Base-by-base conservation (phyloP, 2,888 invertebrate genomes). In the Ophion obscuratus region DNA sequence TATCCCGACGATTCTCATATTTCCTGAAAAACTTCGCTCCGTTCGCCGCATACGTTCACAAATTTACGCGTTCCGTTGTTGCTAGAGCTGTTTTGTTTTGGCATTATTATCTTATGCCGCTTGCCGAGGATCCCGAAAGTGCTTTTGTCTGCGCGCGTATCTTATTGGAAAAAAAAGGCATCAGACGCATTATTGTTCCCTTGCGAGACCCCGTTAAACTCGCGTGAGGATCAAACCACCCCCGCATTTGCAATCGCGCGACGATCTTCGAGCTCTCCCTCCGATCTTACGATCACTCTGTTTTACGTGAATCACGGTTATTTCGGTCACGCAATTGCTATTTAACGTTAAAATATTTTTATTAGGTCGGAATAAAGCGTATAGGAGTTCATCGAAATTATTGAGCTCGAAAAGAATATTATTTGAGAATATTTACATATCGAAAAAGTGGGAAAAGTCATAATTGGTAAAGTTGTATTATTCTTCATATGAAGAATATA, bases 1-100 rank as follows among this genome's bases (percentile, higher is more conserved):
- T 20, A 61, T 89, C 87, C 76, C 79, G 14, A 57, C 78, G 47
- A 62, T 83, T 85, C 67, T 73, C 80, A 74, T 85, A 83, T 86
- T 73, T 85, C 76, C 74, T 66, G 66, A 71, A 66, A 66, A 75
- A 81, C 62, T 61, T 68, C 27, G 31, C 53, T n/a, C 47, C 64
- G 53, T 73, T 84, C 62, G 36, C 62, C 24, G 57, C 78, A 59
- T 68, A 64, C 64, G 61, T 59, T 62, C 31, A n/a, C n/a, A 59
- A 62, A 78, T 61, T 78, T 68, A 61, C 68, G 53, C 53, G 53
- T 17, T 17, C 53, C 53, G 53, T 53, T 53, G 27, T 44, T 61
- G 17, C 64, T 20, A 31, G 64, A 59, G 17, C 53, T 27, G 53
- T 47, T 47, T 67, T 76, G 27, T 71, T 80, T 40, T 68, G 67